phyloP scores from a whole-genome alignment of 2,797 vertebrate genomes.

The Acrossocheilus wenchowensis region DNA sequence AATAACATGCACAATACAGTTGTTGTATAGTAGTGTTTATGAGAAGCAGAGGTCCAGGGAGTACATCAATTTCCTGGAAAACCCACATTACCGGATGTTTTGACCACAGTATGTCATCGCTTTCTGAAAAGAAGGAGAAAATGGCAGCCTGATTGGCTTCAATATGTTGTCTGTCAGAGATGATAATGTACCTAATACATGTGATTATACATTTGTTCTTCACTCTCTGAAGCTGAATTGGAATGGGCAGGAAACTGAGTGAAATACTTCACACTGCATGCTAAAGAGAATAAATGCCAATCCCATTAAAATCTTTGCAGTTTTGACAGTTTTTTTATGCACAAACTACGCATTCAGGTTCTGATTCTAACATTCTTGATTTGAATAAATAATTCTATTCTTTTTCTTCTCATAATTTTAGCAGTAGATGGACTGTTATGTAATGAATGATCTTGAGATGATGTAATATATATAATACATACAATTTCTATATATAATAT shows the following conservation, averaged over 20 bases:
- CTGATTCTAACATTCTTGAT: not conserved
- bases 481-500: not conserved
- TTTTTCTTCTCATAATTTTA: not conserved
- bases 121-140: not conserved
- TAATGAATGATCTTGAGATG: not conserved
- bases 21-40: not conserved
- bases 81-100: not conserved
- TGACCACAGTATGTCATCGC: not conserved
- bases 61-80: not conserved
- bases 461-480: not conserved
- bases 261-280: not conserved
- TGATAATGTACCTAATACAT: not conserved
- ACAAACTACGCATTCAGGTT: not conserved
- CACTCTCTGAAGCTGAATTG: not conserved
- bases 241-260: not conserved
- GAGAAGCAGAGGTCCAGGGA: not conserved
- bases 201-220: not conserved
- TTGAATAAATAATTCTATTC: not conserved
- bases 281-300: constrained; percentile 7
- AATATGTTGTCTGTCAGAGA: not conserved
- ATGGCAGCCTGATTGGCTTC: not conserved
- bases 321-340: not conserved
- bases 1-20: not conserved
- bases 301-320: not conserved
- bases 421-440: not conserved